Evolutionary conservation across 2,797 vertebrate genomes (phyloP), one percentile per base, ranked within the genome.

Genomic region (Hyperoplus lanceolatus): DNA sequence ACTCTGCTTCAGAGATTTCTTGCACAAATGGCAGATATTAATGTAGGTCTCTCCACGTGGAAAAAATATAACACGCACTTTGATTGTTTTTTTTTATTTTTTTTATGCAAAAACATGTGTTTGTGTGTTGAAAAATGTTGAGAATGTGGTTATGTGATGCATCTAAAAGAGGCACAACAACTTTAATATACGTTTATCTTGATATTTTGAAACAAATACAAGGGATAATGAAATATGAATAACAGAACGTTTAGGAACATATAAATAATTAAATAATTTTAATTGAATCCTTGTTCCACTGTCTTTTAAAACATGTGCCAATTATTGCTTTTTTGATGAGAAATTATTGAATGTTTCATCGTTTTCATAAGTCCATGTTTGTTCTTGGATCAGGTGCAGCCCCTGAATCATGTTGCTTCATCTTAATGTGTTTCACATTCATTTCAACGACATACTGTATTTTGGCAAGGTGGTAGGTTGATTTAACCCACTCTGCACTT

Each of bases 1-100:
- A 91, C 94, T 95, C 96, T 96, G 92, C 88, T 96, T 76, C 83
- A 84, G 89, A 92, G 90, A 95, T 80, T 93, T 95, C 95, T 95
- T 95, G 96, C 95, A 96, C 95, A 96, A 96, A 93, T 93, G 95
- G 94, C 95, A 96, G 92, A 95, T 94, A 92, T 93, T 91, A 93
- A 95, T 87, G 84, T 92, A 92, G 93, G 94, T 94, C 91, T 96
- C 92, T 96, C 92, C 90, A 77, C 75, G 94, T 94, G 91, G 91
- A 75, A 90, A 29, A 91, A 83, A 78, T 77, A 85, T 76, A 87
- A 79, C 79, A 83, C 77, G 91, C 92, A 94, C 94, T 95, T 95
- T 94, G 89, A 87, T 85, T 88, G 66, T 86, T 87, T 86, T 65
- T 8, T 86, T 65, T 8, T 61, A 77, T 82, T 85, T 81, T 81